phyloP scores from a whole-genome alignment of 2,888 invertebrate genomes.

The Sarcophaga caerulescens region DNA sequence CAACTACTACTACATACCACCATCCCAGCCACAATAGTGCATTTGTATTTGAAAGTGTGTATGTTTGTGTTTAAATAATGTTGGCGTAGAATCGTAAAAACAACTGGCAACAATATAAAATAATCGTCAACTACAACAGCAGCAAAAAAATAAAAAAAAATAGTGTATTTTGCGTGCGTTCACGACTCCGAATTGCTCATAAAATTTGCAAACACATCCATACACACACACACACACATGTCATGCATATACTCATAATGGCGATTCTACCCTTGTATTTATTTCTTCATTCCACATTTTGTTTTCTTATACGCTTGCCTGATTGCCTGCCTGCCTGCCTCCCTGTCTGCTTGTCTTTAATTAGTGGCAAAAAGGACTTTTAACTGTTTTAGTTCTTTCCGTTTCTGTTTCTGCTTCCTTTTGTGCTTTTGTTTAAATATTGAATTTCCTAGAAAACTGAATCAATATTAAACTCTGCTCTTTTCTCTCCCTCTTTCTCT shows the following conservation, averaged over 20 bases:
- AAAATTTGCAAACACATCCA: conserved; percentile 53
- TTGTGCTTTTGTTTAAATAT: conserved; percentile 14
- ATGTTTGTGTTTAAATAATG: conserved; percentile 49
- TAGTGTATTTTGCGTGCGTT: conserved; percentile 63
- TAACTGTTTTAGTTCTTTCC: conserved; percentile 19
- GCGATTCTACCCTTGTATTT: background rate
- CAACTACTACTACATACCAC: conserved; percentile 30
- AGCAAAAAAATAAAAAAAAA: conserved; percentile 11
- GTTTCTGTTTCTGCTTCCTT: background rate
- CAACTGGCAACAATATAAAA: conserved; percentile 61
- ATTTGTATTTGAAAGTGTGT: conserved; percentile 11
- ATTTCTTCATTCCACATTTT: background rate
- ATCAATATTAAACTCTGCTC: conserved; percentile 65
- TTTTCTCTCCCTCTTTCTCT: conserved; percentile 12
- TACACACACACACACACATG: background rate
- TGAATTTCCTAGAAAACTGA: conserved; percentile 51
- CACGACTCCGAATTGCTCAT: conserved; percentile 61
- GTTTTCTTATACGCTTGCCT: background rate
- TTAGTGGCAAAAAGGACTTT: conserved; percentile 31
- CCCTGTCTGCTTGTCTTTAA: no score
- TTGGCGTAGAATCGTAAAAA: conserved; percentile 62
- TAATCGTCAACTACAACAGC: conserved; percentile 11
- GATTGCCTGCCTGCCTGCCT: no score
- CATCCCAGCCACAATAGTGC: background rate
- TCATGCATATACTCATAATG: background rate